Evolutionary conservation across 2,113 vertebrate species (phyloP).

Genomic region (Dipodomys stephensi): DNA sequence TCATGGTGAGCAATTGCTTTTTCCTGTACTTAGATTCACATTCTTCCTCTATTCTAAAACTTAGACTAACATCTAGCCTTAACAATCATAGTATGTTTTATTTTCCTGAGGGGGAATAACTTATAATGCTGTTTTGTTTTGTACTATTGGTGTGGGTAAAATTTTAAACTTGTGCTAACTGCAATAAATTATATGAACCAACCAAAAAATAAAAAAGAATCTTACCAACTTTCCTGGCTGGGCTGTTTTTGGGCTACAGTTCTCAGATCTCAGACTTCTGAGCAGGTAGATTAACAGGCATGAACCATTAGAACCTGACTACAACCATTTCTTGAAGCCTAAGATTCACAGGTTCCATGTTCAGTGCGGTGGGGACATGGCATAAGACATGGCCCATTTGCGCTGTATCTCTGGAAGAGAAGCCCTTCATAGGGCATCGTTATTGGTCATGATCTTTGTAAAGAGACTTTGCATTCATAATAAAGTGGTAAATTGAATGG

Average conservation of each 20-base stretch:
- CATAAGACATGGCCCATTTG: not conserved
- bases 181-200: constrained; percentile 99
- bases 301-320: too few species aligned
- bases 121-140: constrained; percentile 99
- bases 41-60: constrained; percentile 94
- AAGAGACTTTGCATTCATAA: not conserved
- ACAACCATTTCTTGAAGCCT: not conserved
- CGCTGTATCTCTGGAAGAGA: not conserved
- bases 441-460: not conserved
- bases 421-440: not conserved
- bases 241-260: too few species aligned
- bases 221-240: too few species aligned
- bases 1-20: constrained; percentile 94
- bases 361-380: not conserved
- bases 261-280: too few species aligned
- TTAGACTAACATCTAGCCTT: constrained; percentile 86
- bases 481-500: not conserved
- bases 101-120: constrained; percentile 99
- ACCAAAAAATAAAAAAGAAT: constrained; percentile 33
- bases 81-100: constrained; percentile 79
- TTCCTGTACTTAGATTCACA: constrained; percentile 92
- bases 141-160: constrained; percentile 99
- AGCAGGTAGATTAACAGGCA: too few species aligned
- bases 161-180: constrained; percentile 99
- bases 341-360: not conserved